Evolutionary conservation across 1,140 invertebrate species (phyloP), one percentile per base, ranked within the genome.

Genomic region (Brachionus angularis): DNA sequence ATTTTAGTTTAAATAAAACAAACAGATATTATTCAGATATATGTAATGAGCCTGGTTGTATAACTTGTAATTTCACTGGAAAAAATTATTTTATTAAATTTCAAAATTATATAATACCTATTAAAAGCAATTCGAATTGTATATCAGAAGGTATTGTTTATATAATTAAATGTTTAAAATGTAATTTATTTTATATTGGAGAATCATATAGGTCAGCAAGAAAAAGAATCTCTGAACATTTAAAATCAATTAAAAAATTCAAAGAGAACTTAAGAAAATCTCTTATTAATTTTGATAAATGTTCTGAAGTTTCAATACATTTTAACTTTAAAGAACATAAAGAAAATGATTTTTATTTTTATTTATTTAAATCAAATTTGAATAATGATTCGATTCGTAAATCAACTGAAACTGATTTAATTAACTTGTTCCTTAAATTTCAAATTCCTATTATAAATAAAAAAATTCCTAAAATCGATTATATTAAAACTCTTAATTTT

Each of bases 191-290:
- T 52, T 52, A 52, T 31, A 52, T 52, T 23, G 25, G 18, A 25
- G 23, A 52, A 52, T 52, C 25, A 25, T 52, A 18, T 52, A 52
- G 49, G 25, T 25, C 3, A 10, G 49, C 49, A 0, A 52, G 29
- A 29, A 52, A 29, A 52, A 52, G 2, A 52, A 52, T 52, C 14
- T 52, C 25, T 1, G 49, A 52, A 25, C 49, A 52, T 52, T 27
- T 29, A n/a, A 27, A 52, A 27, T 52, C 49, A 52, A 27, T 52
- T 12, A 31, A 25, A 27, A 52, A 52, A 52, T 52, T 29, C 29
- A 52, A 52, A 10, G 29, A 52, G n/a, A 8, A 52, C 29, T 12
- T 52, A 3, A 31, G 1, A 52, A 52, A 52, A 52, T 52, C 27
- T 12, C 14, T 14, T 27, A 52, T 21, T 27, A n/a, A 52, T 27